These are phyloP conservation scores for Glareola pratincola DNA, from an alignment of 2,113 vertebrate genomes.

Conservation along the genomic window DNA sequence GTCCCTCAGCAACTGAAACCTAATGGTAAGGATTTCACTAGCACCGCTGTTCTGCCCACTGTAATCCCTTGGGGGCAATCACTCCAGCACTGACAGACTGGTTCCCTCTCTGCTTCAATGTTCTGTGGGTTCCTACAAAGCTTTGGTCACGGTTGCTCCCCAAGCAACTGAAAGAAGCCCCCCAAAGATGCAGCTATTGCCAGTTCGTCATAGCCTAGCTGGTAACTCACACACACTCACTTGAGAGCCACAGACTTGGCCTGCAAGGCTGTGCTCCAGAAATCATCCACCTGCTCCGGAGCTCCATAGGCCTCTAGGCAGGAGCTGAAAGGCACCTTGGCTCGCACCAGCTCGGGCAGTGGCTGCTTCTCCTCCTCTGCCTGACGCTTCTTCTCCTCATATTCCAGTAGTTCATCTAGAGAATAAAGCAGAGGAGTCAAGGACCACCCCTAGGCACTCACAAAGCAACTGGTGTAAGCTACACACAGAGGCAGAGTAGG, in stretches of 20 bases:
- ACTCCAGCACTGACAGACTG: background rate
- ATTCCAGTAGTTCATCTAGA: conserved; percentile 91
- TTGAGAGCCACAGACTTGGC: conserved; percentile 96
- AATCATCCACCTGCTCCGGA: conserved; percentile 94
- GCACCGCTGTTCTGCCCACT: background rate
- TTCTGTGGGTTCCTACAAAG: background rate
- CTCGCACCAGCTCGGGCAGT: conserved; percentile 83
- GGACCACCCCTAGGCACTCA: background rate
- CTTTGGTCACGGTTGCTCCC: background rate
- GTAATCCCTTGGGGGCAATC: background rate
- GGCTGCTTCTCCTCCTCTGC: conserved; percentile 86
- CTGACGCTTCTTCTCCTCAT: conserved; percentile 89
- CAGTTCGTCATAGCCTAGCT: background rate
- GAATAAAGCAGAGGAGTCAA: conserved; percentile 5
- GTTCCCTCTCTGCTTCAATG: background rate
- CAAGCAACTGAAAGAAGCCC: background rate
- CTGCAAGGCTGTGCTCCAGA: conserved; percentile 98
- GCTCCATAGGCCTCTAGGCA: conserved; percentile 93
- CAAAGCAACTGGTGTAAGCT: background rate
- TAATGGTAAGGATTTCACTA: background rate
- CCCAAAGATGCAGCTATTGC: background rate
- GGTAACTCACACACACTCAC: conserved; percentile 71
- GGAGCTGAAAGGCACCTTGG: conserved; percentile 93
- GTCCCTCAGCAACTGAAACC: background rate
- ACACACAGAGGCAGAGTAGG: background rate